These are phyloP conservation scores for Muscicapa adusta DNA, from an alignment of 2,113 vertebrate genomes.

Conservation along the genomic window DNA sequence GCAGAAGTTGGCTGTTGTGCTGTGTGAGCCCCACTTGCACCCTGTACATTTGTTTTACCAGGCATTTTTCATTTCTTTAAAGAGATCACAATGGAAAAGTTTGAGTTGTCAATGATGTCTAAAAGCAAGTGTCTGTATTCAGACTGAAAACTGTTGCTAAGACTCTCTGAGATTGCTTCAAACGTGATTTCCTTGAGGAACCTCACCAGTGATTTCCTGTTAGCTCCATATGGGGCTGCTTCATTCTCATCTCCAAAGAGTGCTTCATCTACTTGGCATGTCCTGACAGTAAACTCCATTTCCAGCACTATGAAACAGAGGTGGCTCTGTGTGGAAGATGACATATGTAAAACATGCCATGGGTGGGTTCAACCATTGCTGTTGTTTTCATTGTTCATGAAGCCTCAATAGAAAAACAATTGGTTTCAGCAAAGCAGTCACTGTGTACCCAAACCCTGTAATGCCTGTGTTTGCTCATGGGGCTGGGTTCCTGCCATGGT, in stretches of 20 bases:
- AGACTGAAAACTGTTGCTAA: neutral
- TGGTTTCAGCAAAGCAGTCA: neutral
- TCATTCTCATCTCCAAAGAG: neutral
- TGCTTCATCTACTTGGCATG: neutral
- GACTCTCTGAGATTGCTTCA: neutral
- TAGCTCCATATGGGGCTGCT: neutral
- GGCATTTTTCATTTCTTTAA: neutral
- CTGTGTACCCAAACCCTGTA: neutral
- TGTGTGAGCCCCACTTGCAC: neutral
- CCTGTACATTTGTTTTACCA: neutral
- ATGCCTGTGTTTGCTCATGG: rapidly evolving
- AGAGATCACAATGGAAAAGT: neutral
- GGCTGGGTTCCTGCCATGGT: neutral
- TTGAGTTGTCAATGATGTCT: neutral
- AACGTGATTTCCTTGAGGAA: neutral
- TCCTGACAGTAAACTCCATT: neutral
- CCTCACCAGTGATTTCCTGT: neutral
- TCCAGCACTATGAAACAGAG: neutral
- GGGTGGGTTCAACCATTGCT: neutral
- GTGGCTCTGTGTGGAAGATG: neutral
- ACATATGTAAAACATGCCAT: neutral
- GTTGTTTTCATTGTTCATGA: neutral
- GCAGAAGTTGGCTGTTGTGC: neutral
- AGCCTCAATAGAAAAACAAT: neutral
- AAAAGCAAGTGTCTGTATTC: neutral